Percentiles rank a stretch among this genome's conserved stretches.
phyloP scores from a whole-genome alignment of 37 sponge, comb jelly and placozoan species.

The Geodia barretti region DNA sequence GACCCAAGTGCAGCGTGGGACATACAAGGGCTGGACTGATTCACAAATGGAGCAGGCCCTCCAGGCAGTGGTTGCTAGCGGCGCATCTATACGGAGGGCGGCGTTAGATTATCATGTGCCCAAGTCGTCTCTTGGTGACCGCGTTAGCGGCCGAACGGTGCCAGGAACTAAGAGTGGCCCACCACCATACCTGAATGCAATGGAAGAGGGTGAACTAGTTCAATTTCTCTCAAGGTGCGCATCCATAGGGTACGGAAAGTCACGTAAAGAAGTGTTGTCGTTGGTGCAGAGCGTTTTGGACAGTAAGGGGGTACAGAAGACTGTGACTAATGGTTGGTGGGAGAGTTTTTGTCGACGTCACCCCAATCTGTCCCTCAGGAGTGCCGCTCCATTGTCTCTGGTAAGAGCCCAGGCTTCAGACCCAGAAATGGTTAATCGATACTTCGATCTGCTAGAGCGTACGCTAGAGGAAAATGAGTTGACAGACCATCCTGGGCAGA shows the following conservation, averaged over 20 bases:
- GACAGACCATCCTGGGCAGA: conserved; percentile 24
- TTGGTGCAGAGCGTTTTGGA: conserved; percentile 1
- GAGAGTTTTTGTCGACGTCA: conserved; percentile 20
- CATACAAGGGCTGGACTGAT: background rate
- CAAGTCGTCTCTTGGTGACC: conserved; percentile 11
- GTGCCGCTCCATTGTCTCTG: conserved; percentile 6
- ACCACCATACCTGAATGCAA: background rate
- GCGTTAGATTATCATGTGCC: conserved; percentile 8
- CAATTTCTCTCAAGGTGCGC: conserved; percentile 16
- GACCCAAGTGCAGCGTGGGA: no score
- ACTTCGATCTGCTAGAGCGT: conserved; percentile 44
- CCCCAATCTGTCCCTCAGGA: conserved; percentile 4
- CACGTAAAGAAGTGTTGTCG: conserved; percentile 11
- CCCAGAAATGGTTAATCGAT: conserved; percentile 19
- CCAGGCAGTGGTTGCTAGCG: background rate
- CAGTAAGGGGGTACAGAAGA: background rate
- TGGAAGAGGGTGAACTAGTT: conserved; percentile 15
- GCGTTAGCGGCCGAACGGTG: conserved; percentile 10
- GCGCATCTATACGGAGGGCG: background rate
- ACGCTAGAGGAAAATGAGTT: conserved; percentile 31
- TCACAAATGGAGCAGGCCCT: background rate
- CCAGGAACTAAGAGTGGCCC: conserved; percentile 10
- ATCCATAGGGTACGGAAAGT: conserved; percentile 12
- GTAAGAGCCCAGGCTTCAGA: conserved; percentile 14
- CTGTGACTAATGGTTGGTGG: conserved; percentile 36